Evolutionary conservation across 1,140 invertebrate genomes (phyloP).

Genomic region (Tetraneura akinire): DNA sequence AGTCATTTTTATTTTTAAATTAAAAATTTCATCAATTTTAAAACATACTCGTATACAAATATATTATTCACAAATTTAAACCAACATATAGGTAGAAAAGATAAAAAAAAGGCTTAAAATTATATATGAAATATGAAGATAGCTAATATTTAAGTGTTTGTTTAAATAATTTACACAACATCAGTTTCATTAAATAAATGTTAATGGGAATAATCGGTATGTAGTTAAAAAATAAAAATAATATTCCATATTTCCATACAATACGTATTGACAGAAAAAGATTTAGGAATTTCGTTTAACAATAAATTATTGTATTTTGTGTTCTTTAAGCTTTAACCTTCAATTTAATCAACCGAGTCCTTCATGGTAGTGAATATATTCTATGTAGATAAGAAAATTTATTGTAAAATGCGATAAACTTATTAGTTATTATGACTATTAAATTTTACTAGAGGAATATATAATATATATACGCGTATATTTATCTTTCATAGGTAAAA

Average conservation of each 20-base stretch:
- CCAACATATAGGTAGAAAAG: no score
- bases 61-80: no score
- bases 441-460: neutral
- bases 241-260: neutral
- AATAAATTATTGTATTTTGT: conserved; percentile 11
- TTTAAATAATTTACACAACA: no score
- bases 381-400: conserved; percentile 2
- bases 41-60: no score
- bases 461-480: neutral
- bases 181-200: neutral
- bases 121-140: no score
- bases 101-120: no score
- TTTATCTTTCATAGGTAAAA: no score
- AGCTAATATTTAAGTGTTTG: no score
- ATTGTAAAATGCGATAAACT: neutral
- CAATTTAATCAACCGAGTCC: conserved; percentile 19
- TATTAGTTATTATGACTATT: neutral
- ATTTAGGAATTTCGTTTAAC: neutral
- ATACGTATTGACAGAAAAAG: neutral
- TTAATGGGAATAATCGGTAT: no score
- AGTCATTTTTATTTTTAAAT: no score
- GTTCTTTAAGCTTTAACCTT: conserved; percentile 27
- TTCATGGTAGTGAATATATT: conserved; percentile 13
- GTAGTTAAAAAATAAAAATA: conserved; percentile 8
- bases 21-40: no score